Conservation (phyloP, 2,113 vertebrate species). For the Callionymus lyra region DNA sequence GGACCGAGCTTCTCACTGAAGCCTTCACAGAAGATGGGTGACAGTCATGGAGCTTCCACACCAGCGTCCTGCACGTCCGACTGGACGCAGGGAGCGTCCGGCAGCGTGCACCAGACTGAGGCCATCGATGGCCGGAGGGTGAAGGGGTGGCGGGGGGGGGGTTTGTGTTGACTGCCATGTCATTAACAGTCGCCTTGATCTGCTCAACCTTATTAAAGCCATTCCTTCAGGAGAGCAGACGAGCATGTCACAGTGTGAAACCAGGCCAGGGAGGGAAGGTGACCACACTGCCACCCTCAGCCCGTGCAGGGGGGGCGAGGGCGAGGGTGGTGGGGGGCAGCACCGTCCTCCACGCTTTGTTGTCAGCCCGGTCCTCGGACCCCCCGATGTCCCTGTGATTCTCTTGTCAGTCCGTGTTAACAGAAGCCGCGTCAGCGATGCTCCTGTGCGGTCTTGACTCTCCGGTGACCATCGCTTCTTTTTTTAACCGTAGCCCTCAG, state of each 20-base stretch:
- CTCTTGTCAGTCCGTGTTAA: slow-evolving; percentile 55
- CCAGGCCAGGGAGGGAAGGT: slow-evolving; percentile 49
- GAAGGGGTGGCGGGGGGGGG: too few species aligned
- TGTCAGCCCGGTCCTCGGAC: slow-evolving; percentile 37
- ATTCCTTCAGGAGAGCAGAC: slow-evolving; percentile 83
- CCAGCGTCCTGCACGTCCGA: slow-evolving; percentile 35
- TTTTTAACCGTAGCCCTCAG: too few species aligned
- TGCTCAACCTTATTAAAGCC: slow-evolving; percentile 85
- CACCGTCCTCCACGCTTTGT: slow-evolving; percentile 25
- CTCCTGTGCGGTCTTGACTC: slow-evolving; percentile 41
- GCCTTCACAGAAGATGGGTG: slow-evolving; percentile 18
- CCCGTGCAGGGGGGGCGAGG: slow-evolving; percentile 2
- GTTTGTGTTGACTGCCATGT: slow-evolving; percentile 60
- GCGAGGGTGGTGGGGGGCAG: neutral
- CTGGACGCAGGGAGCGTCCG: slow-evolving; percentile 28
- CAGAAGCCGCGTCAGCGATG: slow-evolving; percentile 41
- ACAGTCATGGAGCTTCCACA: slow-evolving; percentile 38
- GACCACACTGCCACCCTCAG: slow-evolving; percentile 53
- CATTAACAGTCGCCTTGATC: slow-evolving; percentile 68
- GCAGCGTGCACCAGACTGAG: slow-evolving; percentile 33
- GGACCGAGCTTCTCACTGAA: too few species aligned
- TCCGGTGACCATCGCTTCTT: too few species aligned
- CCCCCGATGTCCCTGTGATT: slow-evolving; percentile 54
- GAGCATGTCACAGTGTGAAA: slow-evolving; percentile 73
- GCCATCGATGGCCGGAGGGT: slow-evolving; percentile 26